Base-by-base conservation (phyloP, 2,113 vertebrate genomes). In the Labrus mixtus region DNA sequence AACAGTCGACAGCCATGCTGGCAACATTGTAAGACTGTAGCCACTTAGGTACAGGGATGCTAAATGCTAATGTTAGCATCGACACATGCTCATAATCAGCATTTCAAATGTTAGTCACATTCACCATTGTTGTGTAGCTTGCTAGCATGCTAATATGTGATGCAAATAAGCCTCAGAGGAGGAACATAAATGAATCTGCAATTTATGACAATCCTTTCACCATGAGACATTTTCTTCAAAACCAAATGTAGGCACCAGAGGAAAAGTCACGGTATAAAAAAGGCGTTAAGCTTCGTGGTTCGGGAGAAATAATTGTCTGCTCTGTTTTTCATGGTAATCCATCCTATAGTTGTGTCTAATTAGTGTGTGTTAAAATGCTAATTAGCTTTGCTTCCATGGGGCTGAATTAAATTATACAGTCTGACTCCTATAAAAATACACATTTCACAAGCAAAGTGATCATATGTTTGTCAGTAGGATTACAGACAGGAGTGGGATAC, bases 381-480 rank as follows among this genome's bases (percentile, higher is more conserved):
- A 48, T 56, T 10, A 53, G 33, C 25, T 19, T 3, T 16, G 39
- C 4, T 69, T 17, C 41, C 9, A 61, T 66, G 41, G 29, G 57
- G 11, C 45, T 59, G 29, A 59, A 45, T 15, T 11, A 10, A 22
- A 68, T 13, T 9, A 33, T 6, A 36, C 0, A 48, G 57, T 22
- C 10, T 2, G 36, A 16, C 17, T 36, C 36, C 29, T 0, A n/a
- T 16, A 8, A 56, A 29, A 48, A 37, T 51, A 48, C n/a, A 53
- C 1, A 15, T 46, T 3, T 16, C 15, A 46, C 23, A 1, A 39
- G 66, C 19, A 55, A 80, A 58, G 10, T 25, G 39, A 73, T 73
- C 54, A 55, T 63, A 55, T 51, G 23, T 48, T 19, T 63, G 55
- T 83, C 58, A 22, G 43, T 16, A 6, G 48, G 63, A 64, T 65